Percentiles rank a stretch among this genome's conserved stretches.
These are phyloP conservation scores for Pterostichus madidus DNA, from an alignment of 2,888 invertebrate species.

Conservation along the genomic window DNA sequence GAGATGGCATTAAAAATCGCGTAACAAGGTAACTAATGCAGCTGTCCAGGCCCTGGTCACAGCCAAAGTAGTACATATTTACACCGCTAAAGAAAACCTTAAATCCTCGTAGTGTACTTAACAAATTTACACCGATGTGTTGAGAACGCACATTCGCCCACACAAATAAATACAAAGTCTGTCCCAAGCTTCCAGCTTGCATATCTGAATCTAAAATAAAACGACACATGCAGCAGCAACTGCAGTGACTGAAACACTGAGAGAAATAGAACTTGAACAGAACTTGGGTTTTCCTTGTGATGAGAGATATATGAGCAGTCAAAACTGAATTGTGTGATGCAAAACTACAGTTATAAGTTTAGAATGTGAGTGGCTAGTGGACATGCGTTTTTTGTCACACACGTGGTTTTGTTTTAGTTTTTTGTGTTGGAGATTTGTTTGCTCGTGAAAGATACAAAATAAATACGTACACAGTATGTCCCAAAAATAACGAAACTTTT, in stretches of 20 bases:
- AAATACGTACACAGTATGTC: no score
- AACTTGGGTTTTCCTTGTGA: conserved; percentile 13
- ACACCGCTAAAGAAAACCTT: no score
- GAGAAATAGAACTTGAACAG: conserved; percentile 9
- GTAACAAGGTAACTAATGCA: no score
- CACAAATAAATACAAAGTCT: no score
- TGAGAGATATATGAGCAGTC: conserved; percentile 24
- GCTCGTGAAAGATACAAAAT: neutral
- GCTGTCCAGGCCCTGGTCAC: no score
- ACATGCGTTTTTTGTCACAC: neutral
- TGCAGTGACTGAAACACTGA: neutral
- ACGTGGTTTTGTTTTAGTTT: conserved; percentile 32
- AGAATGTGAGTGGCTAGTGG: neutral
- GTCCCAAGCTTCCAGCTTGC: neutral
- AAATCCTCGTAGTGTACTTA: no score
- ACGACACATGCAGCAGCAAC: neutral
- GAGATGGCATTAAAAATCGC: no score
- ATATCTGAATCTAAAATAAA: conserved; percentile 24
- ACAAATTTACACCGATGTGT: no score
- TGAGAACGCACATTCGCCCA: no score
- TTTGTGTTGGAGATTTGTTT: conserved; percentile 20
- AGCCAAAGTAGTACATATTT: no score
- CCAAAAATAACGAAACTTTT: no score
- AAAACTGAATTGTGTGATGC: conserved; percentile 16
- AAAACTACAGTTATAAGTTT: conserved; percentile 22